Conservation (phyloP, 2,113 vertebrate genomes). For the Xenopus borealis region DNA sequence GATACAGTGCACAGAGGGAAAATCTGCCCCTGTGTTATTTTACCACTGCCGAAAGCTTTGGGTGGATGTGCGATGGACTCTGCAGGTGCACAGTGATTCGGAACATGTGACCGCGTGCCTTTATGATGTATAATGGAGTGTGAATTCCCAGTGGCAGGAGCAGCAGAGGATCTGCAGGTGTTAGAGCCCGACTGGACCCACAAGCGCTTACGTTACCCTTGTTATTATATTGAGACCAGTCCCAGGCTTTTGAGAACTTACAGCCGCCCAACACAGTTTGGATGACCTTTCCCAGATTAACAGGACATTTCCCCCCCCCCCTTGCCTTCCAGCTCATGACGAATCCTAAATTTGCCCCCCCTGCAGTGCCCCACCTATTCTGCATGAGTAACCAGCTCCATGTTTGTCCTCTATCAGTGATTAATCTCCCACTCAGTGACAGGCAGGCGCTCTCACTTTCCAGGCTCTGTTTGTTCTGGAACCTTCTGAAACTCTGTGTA, state of each 20-base stretch:
- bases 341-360: not conserved
- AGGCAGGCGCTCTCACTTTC: slow-evolving; percentile 52
- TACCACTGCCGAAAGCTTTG: no score
- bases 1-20: no score
- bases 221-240: not conserved
- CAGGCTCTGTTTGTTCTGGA: slow-evolving; percentile 65
- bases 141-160: no score
- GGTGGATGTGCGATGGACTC: no score
- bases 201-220: not conserved
- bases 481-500: slow-evolving; percentile 58
- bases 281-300: not conserved
- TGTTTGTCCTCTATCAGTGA: slow-evolving; percentile 38
- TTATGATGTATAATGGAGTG: no score
- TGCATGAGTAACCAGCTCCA: slow-evolving; percentile 53
- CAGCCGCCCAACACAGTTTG: not conserved
- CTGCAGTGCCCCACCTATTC: slow-evolving; percentile 15
- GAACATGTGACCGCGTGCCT: no score
- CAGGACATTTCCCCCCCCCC: not conserved
- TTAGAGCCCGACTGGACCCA: not conserved
- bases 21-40: no score
- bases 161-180: not conserved
- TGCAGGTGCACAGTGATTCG: no score
- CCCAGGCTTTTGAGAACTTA: not conserved
- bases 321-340: not conserved
- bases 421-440: slow-evolving; percentile 49